Conservation (phyloP, 2,797 vertebrate species). For the Esox masquinongy region DNA sequence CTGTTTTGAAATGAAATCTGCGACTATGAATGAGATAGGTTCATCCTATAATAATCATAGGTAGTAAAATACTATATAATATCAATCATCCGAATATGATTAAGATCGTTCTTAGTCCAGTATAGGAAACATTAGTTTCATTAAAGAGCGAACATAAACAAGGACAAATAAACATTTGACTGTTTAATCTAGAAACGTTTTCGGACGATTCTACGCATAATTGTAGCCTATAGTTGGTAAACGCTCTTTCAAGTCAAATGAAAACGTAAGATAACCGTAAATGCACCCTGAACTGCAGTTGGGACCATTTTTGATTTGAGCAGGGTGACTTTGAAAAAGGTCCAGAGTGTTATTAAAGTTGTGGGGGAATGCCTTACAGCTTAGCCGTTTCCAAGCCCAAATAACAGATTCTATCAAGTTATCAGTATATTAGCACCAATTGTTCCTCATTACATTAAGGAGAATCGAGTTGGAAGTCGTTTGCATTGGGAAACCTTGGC, state of each 20-base stretch:
- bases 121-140: not conserved
- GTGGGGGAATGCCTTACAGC: slow-evolving; percentile 68
- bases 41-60: not conserved
- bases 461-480: slow-evolving; percentile 75
- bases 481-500: slow-evolving; percentile 66
- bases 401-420: slow-evolving; percentile 76
- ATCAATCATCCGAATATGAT: not conserved
- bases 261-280: not conserved
- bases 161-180: not conserved
- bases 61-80: not conserved
- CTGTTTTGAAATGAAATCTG: not conserved
- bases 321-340: not conserved
- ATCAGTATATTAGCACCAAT: slow-evolving; percentile 88
- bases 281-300: slow-evolving; percentile 17
- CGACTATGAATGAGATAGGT: not conserved
- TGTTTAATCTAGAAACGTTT: not conserved
- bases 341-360: slow-evolving; percentile 60
- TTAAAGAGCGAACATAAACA: not conserved
- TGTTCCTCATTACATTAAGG: slow-evolving; percentile 81
- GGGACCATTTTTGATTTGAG: not conserved
- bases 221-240: not conserved
- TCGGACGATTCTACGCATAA: not conserved
- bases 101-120: not conserved
- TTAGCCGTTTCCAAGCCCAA: slow-evolving; percentile 58
- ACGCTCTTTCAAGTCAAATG: not conserved